Conservation (phyloP, 1,140 invertebrate genomes). For the Carposina sasakii region DNA sequence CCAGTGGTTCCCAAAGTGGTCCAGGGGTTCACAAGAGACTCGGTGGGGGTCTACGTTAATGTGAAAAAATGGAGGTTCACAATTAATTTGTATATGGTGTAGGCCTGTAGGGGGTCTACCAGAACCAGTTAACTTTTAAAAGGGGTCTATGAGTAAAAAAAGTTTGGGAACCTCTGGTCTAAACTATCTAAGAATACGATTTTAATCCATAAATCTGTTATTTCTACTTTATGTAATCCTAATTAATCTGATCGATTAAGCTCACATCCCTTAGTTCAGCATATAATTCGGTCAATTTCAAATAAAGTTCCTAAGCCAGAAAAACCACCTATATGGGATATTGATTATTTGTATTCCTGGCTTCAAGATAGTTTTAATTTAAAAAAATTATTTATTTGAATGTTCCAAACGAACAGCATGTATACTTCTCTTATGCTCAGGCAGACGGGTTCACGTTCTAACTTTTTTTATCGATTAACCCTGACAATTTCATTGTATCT, state of each 20-base stretch:
- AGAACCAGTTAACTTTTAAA: too few species aligned
- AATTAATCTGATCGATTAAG: neutral
- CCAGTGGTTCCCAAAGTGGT: too few species aligned
- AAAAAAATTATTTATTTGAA: neutral
- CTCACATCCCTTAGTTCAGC: slow-evolving; percentile 3
- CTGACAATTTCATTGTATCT: neutral
- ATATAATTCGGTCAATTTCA: slow-evolving; percentile 3
- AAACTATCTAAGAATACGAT: slow-evolving; percentile 4
- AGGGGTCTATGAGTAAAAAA: too few species aligned
- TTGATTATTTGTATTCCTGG: neutral
- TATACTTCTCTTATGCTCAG: neutral
- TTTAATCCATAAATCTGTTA: slow-evolving; percentile 11
- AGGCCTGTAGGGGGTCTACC: too few species aligned
- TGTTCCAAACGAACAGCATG: neutral
- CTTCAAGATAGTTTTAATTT: neutral
- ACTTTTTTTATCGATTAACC: neutral
- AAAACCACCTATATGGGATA: slow-evolving; percentile 2
- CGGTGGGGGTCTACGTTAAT: too few species aligned
- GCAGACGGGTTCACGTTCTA: neutral
- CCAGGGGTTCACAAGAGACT: too few species aligned
- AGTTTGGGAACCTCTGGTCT: too few species aligned
- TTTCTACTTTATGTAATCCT: slow-evolving; percentile 7
- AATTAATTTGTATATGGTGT: too few species aligned
- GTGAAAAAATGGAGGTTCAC: too few species aligned
- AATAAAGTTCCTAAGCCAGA: neutral